phyloP scores from a whole-genome alignment of 2,888 invertebrate species.

The Tyria jacobaeae region DNA sequence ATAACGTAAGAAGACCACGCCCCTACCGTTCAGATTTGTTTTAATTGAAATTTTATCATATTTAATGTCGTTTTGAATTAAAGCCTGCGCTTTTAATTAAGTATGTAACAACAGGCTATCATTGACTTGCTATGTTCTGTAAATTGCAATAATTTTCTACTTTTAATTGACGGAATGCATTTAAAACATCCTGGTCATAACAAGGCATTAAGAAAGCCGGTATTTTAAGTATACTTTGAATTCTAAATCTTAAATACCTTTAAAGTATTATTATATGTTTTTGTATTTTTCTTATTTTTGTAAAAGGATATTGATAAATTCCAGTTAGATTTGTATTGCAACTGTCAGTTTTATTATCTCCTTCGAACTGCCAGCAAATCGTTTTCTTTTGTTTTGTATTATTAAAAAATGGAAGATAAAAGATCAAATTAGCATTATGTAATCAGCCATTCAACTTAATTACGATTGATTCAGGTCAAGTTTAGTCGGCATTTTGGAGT shows the following conservation, averaged over 20 bases:
- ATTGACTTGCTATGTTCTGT: not conserved
- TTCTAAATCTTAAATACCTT: not conserved
- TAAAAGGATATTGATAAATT: not conserved
- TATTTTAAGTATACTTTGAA: constrained; percentile 1
- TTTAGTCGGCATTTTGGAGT: too few relatives aligned
- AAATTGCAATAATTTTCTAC: constrained; percentile 14
- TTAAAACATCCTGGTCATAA: not conserved
- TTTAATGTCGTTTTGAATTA: constrained; percentile 40
- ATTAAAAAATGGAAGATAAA: not conserved
- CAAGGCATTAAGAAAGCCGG: constrained; percentile 2
- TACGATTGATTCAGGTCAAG: not conserved
- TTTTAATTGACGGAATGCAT: constrained; percentile 32
- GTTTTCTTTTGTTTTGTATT: not conserved
- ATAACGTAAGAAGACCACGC: constrained; percentile 65
- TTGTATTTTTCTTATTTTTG: too few relatives aligned
- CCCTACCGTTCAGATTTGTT: constrained; percentile 56
- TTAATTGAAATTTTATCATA: constrained; percentile 38
- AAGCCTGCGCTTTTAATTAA: constrained; percentile 10
- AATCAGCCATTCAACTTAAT: not conserved
- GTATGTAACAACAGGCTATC: constrained; percentile 3
- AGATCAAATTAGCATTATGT: not conserved
- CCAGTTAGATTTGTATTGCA: not conserved
- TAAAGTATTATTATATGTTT: not conserved
- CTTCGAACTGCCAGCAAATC: not conserved
- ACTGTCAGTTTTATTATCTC: not conserved